Evolutionary conservation across 2,113 vertebrate species (phyloP).

Genomic region (Gavia stellata): DNA sequence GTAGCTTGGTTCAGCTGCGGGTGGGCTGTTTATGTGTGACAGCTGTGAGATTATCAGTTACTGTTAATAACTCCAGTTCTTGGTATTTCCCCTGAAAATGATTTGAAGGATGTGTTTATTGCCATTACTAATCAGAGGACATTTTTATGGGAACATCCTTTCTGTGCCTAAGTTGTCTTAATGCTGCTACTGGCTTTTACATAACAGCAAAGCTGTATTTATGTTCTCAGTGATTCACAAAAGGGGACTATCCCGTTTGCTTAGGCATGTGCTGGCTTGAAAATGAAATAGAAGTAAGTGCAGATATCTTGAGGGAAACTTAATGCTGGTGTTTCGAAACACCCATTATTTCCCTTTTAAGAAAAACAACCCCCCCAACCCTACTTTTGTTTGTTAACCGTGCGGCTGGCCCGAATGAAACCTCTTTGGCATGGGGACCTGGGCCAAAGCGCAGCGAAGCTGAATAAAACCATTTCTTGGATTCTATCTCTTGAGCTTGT

Average conservation of each 20-base stretch:
- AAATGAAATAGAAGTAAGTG: conserved; percentile 5
- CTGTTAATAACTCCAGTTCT: background rate
- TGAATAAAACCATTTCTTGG: background rate
- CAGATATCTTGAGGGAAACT: conserved; percentile 36
- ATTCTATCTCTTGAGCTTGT: background rate
- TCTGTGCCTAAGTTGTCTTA: background rate
- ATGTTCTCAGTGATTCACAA: background rate
- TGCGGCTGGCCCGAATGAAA: background rate
- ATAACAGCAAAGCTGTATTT: background rate
- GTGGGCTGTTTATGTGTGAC: background rate
- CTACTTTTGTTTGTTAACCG: conserved; percentile 25
- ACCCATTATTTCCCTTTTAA: conserved; percentile 10
- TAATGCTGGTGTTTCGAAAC: conserved; percentile 11
- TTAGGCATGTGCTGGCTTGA: conserved; percentile 13
- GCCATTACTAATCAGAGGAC: background rate
- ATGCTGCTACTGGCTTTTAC: background rate
- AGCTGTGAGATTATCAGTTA: background rate
- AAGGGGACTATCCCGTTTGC: background rate
- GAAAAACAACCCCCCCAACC: conserved; percentile 31
- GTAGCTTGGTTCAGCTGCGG: background rate
- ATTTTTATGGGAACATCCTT: background rate
- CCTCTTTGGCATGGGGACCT: background rate
- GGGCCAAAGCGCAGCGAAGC: background rate
- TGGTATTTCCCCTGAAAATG: background rate
- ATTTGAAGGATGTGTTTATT: conserved; percentile 12